Evolutionary conservation across 2,113 vertebrate genomes (phyloP).

Genomic region (Mesocricetus auratus): DNA sequence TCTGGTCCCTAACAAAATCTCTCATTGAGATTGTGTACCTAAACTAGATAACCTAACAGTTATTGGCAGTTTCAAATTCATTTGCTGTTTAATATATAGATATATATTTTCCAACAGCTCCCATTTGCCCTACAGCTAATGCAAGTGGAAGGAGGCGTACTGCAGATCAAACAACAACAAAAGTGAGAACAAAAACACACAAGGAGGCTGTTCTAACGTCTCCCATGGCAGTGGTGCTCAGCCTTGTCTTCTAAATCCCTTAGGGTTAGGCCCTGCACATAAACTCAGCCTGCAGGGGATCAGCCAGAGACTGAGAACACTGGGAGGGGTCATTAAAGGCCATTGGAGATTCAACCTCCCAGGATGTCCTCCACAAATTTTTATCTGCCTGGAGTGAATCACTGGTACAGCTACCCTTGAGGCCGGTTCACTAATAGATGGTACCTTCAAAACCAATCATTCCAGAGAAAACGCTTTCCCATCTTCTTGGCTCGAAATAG

Average conservation of each 20-base stretch:
- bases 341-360: slow-evolving; percentile 3
- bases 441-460: neutral
- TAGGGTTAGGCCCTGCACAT: neutral
- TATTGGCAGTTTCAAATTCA: neutral
- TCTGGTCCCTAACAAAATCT: neutral
- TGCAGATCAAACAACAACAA: neutral
- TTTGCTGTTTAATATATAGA: neutral
- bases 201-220: neutral
- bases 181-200: neutral
- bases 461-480: neutral
- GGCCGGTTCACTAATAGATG: neutral
- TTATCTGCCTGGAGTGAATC: neutral
- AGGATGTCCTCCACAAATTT: neutral
- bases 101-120: neutral
- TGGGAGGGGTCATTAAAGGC: neutral
- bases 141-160: neutral
- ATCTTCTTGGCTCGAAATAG: slow-evolving; percentile 44
- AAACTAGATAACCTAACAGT: neutral
- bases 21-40: neutral
- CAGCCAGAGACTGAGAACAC: neutral
- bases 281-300: neutral
- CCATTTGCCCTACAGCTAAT: neutral
- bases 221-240: neutral
- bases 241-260: neutral
- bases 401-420: neutral